Conservation (phyloP, 2,797 vertebrate species). For the Hafferia zeledoni region DNA sequence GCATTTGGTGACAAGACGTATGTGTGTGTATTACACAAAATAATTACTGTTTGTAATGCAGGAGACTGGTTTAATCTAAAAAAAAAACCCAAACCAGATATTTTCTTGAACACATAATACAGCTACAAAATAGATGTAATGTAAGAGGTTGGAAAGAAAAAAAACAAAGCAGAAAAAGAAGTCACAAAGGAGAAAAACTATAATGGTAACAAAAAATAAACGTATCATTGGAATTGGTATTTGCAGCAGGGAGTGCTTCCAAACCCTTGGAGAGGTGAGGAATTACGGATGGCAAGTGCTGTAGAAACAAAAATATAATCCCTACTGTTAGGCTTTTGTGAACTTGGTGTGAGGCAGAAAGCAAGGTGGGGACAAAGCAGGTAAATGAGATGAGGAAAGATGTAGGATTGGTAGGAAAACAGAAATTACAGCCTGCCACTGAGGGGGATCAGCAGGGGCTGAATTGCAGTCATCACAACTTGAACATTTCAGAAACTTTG, state of each 20-base stretch:
- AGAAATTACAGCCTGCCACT: neutral
- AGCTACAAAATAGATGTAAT: neutral
- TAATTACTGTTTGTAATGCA: neutral
- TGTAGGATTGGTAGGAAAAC: neutral
- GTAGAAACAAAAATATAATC: neutral
- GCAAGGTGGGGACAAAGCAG: neutral
- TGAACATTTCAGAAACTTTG: neutral
- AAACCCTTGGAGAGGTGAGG: neutral
- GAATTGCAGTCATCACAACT: neutral
- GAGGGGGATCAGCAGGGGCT: neutral
- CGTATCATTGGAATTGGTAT: neutral
- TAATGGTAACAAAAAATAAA: neutral
- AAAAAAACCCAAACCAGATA: too few species aligned
- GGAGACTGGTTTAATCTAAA: neutral
- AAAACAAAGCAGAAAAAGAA: neutral
- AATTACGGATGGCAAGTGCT: neutral
- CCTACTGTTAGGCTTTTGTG: neutral
- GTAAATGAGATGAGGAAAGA: neutral
- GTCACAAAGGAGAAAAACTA: neutral
- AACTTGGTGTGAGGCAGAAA: neutral
- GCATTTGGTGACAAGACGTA: neutral
- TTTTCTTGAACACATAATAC: neutral
- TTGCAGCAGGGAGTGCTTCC: neutral
- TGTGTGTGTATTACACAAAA: neutral
- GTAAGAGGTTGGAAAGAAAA: neutral